Conservation (phyloP, 2,888 invertebrate species). For the Oscheius onirici region DNA sequence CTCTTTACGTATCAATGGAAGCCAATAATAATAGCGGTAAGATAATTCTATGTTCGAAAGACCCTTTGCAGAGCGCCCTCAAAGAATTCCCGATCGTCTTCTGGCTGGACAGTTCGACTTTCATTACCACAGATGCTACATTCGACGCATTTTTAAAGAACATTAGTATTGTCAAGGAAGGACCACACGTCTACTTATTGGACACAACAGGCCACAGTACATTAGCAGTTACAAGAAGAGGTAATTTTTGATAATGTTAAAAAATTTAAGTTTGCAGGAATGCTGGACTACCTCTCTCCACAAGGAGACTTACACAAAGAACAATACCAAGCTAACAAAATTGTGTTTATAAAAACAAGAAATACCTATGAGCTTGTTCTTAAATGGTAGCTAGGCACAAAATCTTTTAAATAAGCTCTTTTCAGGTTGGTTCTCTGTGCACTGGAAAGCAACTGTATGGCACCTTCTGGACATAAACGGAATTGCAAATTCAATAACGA, state of each 20-base stretch:
- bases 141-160: neutral
- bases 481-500: neutral
- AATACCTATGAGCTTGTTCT: too few species aligned
- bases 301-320: too few species aligned
- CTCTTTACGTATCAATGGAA: slow-evolving; percentile 2
- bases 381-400: neutral
- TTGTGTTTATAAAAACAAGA: too few species aligned
- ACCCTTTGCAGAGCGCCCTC: neutral
- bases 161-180: too few species aligned
- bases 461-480: neutral
- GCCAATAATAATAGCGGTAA: slow-evolving; percentile 3
- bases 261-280: too few species aligned
- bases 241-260: too few species aligned
- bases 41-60: neutral
- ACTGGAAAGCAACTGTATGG: neutral
- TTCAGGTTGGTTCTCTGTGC: slow-evolving; percentile 14
- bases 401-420: too few species aligned
- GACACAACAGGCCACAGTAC: too few species aligned
- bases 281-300: too few species aligned
- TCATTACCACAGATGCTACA: neutral
- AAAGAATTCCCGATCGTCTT: slow-evolving; percentile 13
- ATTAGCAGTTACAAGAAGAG: too few species aligned
- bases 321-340: too few species aligned
- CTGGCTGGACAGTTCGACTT: slow-evolving; percentile 5
- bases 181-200: too few species aligned